A percentile compares a stretch with the other conserved stretches of the same genome.
These are phyloP conservation scores for Raja brachyura DNA, from an alignment of 2,113 vertebrate species.

Conservation along the genomic window DNA sequence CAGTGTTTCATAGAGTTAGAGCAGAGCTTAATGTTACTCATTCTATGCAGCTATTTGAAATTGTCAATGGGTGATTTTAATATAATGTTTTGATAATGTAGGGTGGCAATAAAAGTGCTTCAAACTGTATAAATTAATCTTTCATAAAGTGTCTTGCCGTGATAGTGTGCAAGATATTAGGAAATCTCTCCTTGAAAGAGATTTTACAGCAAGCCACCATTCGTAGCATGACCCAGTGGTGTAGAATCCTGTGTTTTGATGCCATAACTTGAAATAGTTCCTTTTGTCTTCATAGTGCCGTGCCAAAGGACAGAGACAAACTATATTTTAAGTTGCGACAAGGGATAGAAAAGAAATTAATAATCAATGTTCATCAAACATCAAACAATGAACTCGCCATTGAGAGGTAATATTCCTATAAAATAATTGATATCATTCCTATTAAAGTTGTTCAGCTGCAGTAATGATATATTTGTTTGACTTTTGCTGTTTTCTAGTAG, in stretches of 20 bases:
- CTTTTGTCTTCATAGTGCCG: slow-evolving; percentile 64
- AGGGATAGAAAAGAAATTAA: slow-evolving; percentile 85
- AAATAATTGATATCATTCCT: background rate
- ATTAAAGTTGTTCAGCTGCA: background rate
- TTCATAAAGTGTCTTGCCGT: background rate
- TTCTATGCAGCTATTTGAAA: background rate
- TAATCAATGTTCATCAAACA: slow-evolving; percentile 86
- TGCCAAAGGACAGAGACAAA: slow-evolving; percentile 95
- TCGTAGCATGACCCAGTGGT: background rate
- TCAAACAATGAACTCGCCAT: slow-evolving; percentile 89
- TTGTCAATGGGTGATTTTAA: background rate
- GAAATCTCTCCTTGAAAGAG: background rate
- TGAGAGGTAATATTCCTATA: slow-evolving; percentile 69
- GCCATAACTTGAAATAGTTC: background rate
- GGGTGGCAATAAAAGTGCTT: background rate
- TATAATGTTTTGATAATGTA: background rate
- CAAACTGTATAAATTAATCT: background rate
- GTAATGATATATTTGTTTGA: too few species aligned
- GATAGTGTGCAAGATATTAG: background rate
- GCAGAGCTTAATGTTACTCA: background rate
- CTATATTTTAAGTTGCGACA: slow-evolving; percentile 94
- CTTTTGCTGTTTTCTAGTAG: too few species aligned
- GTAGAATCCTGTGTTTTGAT: background rate
- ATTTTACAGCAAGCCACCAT: background rate
- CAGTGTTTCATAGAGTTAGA: background rate